Conservation (phyloP, 1,140 invertebrate genomes). For the Drosophila grimshawi region DNA sequence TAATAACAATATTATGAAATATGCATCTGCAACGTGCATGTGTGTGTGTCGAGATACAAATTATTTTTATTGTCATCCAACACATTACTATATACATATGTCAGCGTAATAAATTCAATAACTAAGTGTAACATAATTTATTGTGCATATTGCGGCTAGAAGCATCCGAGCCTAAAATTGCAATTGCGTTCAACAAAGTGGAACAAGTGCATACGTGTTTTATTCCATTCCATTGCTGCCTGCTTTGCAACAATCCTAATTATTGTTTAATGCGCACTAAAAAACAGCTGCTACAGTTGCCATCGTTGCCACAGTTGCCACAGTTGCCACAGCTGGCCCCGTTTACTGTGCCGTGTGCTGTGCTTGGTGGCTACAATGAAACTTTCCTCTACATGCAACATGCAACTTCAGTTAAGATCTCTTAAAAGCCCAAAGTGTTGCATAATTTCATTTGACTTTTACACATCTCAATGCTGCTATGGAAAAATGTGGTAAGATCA, state of each 20-base stretch:
- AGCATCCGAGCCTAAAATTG: slow-evolving; percentile 13
- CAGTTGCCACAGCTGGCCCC: too few species aligned
- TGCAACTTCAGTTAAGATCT: too few species aligned
- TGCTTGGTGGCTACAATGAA: too few species aligned
- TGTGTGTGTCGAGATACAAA: slow-evolving; percentile 33
- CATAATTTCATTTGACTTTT: too few species aligned
- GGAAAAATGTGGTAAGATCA: slow-evolving; percentile 91
- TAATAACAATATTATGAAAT: slow-evolving; percentile 15
- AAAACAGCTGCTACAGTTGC: neutral
- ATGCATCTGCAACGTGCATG: slow-evolving; percentile 28
- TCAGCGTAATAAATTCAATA: slow-evolving; percentile 47
- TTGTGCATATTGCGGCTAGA: neutral
- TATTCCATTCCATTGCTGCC: neutral
- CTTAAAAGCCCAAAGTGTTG: too few species aligned
- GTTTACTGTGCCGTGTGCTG: too few species aligned
- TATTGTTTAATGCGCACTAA: neutral
- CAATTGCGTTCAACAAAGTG: neutral
- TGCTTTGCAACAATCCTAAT: neutral
- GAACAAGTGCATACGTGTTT: neutral
- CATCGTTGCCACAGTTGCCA: too few species aligned
- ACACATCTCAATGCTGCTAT: slow-evolving; percentile 85
- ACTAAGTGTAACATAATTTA: slow-evolving; percentile 27
- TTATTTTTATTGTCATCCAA: slow-evolving; percentile 76
- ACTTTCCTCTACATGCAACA: too few species aligned
- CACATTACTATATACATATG: slow-evolving; percentile 36